Evolutionary conservation across 2,888 invertebrate species (phyloP).

Genomic region (Synergus umbraculus): DNA sequence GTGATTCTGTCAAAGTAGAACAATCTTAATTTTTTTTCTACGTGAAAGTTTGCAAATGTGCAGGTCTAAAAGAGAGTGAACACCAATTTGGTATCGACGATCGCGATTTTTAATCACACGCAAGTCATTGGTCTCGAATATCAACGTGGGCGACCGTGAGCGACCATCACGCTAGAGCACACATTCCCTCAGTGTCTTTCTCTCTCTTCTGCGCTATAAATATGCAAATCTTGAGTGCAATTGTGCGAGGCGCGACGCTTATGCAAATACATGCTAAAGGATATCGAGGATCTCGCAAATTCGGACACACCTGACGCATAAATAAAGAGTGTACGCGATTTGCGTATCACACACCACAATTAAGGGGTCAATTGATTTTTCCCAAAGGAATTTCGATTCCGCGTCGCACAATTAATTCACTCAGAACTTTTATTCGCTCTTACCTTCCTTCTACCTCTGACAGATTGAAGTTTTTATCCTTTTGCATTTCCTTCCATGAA

Average conservation of each 20-base stretch:
- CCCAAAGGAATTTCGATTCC: background rate
- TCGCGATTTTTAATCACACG: slow-evolving; percentile 29
- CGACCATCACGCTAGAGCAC: slow-evolving; percentile 37
- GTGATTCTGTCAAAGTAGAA: background rate
- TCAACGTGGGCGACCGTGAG: slow-evolving; percentile 39
- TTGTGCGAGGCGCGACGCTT: slow-evolving; percentile 52
- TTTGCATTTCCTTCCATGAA: background rate
- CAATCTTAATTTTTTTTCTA: background rate
- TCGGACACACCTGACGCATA: slow-evolving; percentile 53
- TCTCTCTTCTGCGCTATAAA: slow-evolving; percentile 49
- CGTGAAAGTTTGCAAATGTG: slow-evolving; percentile 18
- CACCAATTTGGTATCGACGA: slow-evolving; percentile 24
- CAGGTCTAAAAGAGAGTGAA: background rate
- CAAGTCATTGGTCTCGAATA: slow-evolving; percentile 29
- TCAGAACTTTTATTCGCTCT: background rate
- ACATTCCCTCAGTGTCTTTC: slow-evolving; percentile 30
- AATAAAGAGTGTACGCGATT: slow-evolving; percentile 41
- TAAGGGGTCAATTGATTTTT: background rate
- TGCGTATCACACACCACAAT: background rate
- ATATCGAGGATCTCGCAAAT: slow-evolving; percentile 59
- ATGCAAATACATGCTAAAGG: slow-evolving; percentile 67
- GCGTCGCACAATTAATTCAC: slow-evolving; percentile 9
- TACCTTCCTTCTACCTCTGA: slow-evolving; percentile 5
- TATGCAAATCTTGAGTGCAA: slow-evolving; percentile 58
- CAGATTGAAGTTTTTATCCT: background rate